Evolutionary conservation across 2,797 vertebrate genomes (phyloP).

Genomic region (Falco concolor): DNA sequence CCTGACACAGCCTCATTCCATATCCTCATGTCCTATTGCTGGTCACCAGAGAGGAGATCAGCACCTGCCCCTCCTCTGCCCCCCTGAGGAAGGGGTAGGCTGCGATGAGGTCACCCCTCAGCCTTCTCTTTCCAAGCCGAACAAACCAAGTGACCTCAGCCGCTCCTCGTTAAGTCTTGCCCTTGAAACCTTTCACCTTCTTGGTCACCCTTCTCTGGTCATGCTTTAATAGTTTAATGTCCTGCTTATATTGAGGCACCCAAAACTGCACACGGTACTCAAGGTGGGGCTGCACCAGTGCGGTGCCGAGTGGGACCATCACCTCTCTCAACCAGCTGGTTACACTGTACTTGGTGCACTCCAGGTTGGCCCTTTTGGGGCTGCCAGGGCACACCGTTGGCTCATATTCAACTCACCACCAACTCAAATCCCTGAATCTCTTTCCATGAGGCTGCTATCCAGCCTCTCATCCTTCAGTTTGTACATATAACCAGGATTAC

Average conservation of each 20-base stretch:
- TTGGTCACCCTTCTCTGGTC: background rate
- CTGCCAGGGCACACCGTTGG: background rate
- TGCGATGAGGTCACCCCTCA: fast-evolving
- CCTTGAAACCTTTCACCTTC: background rate
- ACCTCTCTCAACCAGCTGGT: fast-evolving
- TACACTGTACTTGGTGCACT: fast-evolving
- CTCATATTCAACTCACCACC: fast-evolving
- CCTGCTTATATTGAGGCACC: background rate
- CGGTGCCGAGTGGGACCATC: background rate
- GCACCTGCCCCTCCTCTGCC: background rate
- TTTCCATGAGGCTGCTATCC: background rate
- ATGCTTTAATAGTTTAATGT: background rate
- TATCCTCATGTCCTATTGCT: fast-evolving
- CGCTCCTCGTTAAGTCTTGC: fast-evolving
- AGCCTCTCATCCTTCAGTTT: fast-evolving
- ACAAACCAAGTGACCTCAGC: background rate
- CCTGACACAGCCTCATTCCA: background rate
- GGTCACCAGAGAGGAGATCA: background rate
- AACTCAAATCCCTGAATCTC: background rate
- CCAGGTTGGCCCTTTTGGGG: background rate
- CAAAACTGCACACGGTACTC: fast-evolving
- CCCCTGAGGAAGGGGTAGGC: background rate
- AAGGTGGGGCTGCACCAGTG: fast-evolving
- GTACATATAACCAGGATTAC: background rate
- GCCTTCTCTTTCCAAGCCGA: background rate